Evolutionary conservation across 23 tunicate species (phyloP).

Genomic region (Oikopleura albicans): DNA sequence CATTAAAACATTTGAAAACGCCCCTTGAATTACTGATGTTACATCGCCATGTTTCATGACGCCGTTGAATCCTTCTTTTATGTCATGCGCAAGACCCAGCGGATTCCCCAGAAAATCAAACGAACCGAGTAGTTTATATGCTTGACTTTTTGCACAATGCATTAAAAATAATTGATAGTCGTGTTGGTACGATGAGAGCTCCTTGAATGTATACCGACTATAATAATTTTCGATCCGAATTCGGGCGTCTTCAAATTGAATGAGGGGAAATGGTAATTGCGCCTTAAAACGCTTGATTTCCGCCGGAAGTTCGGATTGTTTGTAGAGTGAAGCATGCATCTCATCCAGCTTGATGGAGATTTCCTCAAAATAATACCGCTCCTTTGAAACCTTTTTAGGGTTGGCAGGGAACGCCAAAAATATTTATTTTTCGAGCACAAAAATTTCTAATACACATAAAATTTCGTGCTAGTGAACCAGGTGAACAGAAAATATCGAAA

Average conservation of each 20-base stretch:
- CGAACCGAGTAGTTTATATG: conserved; percentile 60
- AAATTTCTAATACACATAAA: no score
- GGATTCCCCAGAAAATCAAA: conserved; percentile 97
- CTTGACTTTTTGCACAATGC: conserved; percentile 50
- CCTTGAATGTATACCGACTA: not conserved
- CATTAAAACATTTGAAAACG: not conserved
- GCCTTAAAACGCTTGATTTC: not conserved
- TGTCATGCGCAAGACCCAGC: conserved; percentile 61
- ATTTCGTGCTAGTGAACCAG: no score
- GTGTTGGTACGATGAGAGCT: not conserved
- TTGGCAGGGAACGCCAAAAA: no score
- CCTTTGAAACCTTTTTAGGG: not conserved
- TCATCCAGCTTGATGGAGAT: not conserved
- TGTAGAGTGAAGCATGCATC: not conserved
- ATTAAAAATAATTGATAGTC: conserved; percentile 12
- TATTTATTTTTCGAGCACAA: no score
- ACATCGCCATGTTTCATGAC: conserved; percentile 37
- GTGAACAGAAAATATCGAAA: no score
- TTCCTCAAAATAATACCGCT: not conserved
- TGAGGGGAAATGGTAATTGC: not conserved
- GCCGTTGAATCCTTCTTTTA: conserved; percentile 58
- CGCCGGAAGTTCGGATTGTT: not conserved
- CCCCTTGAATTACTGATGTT: conserved; percentile 28
- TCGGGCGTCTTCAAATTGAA: conserved; percentile 6
- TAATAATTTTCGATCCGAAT: not conserved